Evolutionary conservation across 1,140 invertebrate species (phyloP).

Genomic region (Streblospio benedicti): DNA sequence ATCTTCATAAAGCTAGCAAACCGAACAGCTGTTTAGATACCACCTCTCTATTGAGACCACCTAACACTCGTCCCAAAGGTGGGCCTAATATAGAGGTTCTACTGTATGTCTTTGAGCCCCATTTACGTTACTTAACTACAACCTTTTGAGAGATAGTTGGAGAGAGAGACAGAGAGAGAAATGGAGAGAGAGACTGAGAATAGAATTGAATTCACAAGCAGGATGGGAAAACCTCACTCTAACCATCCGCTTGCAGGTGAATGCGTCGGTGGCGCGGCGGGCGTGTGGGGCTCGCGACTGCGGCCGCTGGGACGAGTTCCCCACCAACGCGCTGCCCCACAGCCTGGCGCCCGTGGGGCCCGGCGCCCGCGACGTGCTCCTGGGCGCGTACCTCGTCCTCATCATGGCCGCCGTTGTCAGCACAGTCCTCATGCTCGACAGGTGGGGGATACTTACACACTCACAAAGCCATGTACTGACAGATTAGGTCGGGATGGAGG

Average conservation of each 20-base stretch:
- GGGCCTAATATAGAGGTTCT: too few species aligned
- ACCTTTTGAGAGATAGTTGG: too few species aligned
- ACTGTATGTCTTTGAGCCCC: too few species aligned
- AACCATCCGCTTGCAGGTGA: not conserved
- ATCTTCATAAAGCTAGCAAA: too few species aligned
- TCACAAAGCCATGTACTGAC: not conserved
- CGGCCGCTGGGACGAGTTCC: constrained; percentile 1
- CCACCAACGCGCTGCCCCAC: constrained; percentile 17
- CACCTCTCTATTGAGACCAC: too few species aligned
- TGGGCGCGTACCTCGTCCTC: constrained; percentile 37
- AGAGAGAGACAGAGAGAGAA: too few species aligned
- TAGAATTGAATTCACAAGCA: too few species aligned
- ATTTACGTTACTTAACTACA: too few species aligned
- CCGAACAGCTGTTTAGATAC: too few species aligned
- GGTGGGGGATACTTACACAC: not conserved
- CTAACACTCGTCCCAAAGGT: too few species aligned
- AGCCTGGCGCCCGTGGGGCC: constrained; percentile 25
- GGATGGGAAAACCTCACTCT: not conserved
- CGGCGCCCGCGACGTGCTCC: constrained; percentile 30
- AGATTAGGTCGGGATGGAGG: not conserved
- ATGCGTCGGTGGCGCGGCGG: not conserved
- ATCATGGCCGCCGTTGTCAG: constrained; percentile 35
- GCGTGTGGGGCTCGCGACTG: constrained; percentile 22
- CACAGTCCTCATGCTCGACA: constrained; percentile 32
- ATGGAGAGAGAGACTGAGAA: too few species aligned